Percentiles rank a stretch among this genome's conserved stretches.
Conservation (phyloP, 1,140 invertebrate species). For the Lasaia peninsularis region DNA sequence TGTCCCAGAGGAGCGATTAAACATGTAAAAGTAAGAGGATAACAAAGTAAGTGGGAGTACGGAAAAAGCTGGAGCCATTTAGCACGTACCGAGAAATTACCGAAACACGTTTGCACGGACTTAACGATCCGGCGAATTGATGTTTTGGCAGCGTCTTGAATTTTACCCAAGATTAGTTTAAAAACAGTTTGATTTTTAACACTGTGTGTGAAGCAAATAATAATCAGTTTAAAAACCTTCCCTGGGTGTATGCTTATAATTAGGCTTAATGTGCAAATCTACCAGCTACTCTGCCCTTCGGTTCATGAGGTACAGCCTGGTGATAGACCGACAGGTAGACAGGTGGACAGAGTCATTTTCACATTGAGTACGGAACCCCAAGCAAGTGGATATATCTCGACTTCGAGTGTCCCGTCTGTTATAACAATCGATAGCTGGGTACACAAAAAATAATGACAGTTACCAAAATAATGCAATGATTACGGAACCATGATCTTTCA, state of each 20-base stretch:
- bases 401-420: too few relatives aligned
- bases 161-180: background rate
- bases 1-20: conserved; percentile 66
- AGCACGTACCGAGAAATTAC: conserved; percentile 62
- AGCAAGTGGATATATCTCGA: too few relatives aligned
- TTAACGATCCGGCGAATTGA: conserved; percentile 26
- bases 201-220: too few relatives aligned
- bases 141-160: conserved; percentile 16
- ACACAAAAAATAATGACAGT: background rate
- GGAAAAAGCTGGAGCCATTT: conserved; percentile 58
- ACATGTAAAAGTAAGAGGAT: conserved; percentile 72
- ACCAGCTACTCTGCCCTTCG: too few relatives aligned
- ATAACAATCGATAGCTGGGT: background rate
- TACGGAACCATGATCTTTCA: conserved; percentile 51
- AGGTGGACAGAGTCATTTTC: too few relatives aligned
- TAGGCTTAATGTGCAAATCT: too few relatives aligned
- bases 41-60: conserved; percentile 59
- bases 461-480: conserved; percentile 20
- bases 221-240: too few relatives aligned
- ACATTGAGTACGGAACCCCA: too few relatives aligned
- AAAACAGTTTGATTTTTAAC: background rate
- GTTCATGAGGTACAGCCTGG: too few relatives aligned
- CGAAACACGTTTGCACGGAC: conserved; percentile 51
- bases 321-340: too few relatives aligned
- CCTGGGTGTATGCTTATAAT: too few relatives aligned